These are phyloP conservation scores for Pachypeltis micranthus DNA, from an alignment of 1,140 invertebrate genomes.

Conservation along the genomic window DNA sequence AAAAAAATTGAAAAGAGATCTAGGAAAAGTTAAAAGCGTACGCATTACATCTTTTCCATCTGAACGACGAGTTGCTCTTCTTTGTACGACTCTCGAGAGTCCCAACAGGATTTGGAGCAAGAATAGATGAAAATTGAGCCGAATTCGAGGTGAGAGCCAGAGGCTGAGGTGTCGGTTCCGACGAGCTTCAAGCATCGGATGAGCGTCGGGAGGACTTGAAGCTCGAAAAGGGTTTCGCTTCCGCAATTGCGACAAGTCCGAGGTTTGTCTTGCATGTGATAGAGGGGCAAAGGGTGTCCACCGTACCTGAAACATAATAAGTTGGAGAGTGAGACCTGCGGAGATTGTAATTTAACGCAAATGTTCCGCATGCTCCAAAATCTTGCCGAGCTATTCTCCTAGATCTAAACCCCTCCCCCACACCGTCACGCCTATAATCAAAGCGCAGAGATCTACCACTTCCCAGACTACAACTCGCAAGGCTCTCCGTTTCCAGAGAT, in stretches of 20 bases:
- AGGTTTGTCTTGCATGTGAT: constrained; percentile 42
- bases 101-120: constrained; percentile 74
- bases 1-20: background rate
- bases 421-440: too few species aligned
- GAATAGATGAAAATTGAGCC: constrained; percentile 70
- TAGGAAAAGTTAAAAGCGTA: background rate
- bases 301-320: constrained; percentile 42
- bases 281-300: constrained; percentile 47
- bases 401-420: too few species aligned
- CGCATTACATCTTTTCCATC: constrained; percentile 42
- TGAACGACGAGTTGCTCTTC: constrained; percentile 65
- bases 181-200: constrained; percentile 52
- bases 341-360: too few species aligned
- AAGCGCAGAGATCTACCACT: too few species aligned
- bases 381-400: too few species aligned
- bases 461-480: too few species aligned
- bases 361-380: too few species aligned
- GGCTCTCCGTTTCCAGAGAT: too few species aligned
- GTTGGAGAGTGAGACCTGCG: too few species aligned
- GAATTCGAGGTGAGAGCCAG: constrained; percentile 54
- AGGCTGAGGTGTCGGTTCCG: constrained; percentile 29
- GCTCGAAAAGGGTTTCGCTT: constrained; percentile 57
- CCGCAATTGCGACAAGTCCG: constrained; percentile 55
- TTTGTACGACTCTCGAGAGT: constrained; percentile 47
- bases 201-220: constrained; percentile 67